Conservation (phyloP, 2,113 vertebrate species). For the Poeciliopsis retropinna region DNA sequence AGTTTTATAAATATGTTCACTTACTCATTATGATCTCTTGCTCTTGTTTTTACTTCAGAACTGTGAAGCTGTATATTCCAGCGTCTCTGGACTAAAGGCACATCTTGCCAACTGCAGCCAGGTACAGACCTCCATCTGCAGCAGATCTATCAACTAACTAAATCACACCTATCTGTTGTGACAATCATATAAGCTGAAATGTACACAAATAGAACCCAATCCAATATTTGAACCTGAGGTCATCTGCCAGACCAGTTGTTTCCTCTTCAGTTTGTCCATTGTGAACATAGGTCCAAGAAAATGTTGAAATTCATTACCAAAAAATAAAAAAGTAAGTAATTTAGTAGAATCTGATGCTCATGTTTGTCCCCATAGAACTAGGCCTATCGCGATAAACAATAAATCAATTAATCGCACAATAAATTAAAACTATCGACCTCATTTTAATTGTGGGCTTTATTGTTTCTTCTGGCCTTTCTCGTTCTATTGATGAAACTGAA, state of each 20-base stretch:
- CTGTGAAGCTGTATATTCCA: slow-evolving; percentile 97
- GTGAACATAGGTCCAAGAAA: neutral
- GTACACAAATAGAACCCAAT: neutral
- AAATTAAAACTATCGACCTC: too few species aligned
- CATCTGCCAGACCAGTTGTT: neutral
- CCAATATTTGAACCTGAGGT: neutral
- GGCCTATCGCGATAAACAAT: too few species aligned
- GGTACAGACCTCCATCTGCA: slow-evolving; percentile 75
- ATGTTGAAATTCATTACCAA: neutral
- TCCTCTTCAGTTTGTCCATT: neutral
- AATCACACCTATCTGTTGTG: neutral
- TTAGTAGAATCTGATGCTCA: too few species aligned
- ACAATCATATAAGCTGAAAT: neutral
- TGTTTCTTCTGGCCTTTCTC: too few species aligned
- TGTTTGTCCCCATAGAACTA: too few species aligned
- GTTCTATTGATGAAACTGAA: too few species aligned
- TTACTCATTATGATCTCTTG: neutral
- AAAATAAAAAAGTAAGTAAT: neutral
- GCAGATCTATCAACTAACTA: neutral
- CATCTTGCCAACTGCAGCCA: slow-evolving; percentile 97
- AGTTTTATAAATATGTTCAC: neutral
- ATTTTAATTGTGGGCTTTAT: too few species aligned
- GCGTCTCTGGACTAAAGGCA: slow-evolving; percentile 96
- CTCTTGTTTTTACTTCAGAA: slow-evolving; percentile 78
- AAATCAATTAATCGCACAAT: too few species aligned